phyloP scores from a whole-genome alignment of 2,797 vertebrate genomes.

The Phalloptychus januarius region DNA sequence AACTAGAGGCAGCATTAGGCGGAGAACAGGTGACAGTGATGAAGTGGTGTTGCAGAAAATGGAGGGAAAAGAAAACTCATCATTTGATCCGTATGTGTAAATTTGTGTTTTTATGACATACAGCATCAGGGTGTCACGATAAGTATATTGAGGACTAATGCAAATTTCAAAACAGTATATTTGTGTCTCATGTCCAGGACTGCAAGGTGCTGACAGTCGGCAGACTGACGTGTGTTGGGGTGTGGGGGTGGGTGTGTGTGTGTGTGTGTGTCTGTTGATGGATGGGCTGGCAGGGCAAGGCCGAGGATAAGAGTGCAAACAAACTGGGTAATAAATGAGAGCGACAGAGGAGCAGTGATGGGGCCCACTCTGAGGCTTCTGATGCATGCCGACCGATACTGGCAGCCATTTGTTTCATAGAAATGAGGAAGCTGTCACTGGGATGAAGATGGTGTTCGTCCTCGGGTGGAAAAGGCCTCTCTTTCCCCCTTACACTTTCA shows the following conservation, averaged over 20 bases:
- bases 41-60: constrained; percentile 41
- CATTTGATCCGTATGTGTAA: constrained; percentile 33
- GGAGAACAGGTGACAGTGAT: constrained; percentile 47
- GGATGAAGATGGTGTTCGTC: constrained; percentile 80
- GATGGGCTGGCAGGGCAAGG: constrained; percentile 93
- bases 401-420: constrained; percentile 91
- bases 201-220: constrained; percentile 62
- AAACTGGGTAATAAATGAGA: constrained; percentile 95
- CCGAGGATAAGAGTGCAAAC: constrained; percentile 96
- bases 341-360: constrained; percentile 86
- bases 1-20: constrained; percentile 18
- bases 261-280: constrained; percentile 86
- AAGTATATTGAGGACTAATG: constrained; percentile 32
- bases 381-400: constrained; percentile 91
- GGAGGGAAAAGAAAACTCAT: constrained; percentile 31
- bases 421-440: constrained; percentile 88
- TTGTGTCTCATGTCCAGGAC: constrained; percentile 45
- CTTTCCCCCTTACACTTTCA: constrained; percentile 22
- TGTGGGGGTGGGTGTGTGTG: constrained; percentile 53
- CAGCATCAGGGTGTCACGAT: constrained; percentile 26
- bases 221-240: constrained; percentile 76
- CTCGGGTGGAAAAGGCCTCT: constrained; percentile 49
- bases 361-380: constrained; percentile 83
- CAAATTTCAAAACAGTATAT: constrained; percentile 24
- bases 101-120: constrained; percentile 26